Conservation (phyloP, 2,888 invertebrate species). For the Clunio marinus region DNA sequence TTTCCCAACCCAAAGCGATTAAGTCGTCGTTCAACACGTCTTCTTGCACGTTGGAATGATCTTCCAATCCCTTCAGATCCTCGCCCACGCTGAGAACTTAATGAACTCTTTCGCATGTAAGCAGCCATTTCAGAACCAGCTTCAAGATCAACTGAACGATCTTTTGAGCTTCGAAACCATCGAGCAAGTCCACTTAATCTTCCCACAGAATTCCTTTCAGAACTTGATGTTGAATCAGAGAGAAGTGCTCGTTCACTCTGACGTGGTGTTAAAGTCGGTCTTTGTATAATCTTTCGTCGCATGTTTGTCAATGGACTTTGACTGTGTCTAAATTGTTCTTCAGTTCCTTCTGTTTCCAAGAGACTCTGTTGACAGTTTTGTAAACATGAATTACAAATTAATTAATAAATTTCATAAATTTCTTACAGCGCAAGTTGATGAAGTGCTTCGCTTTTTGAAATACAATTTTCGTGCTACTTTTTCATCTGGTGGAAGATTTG, state of each 20-base stretch:
- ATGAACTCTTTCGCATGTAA: slow-evolving; percentile 54
- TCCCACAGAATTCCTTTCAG: slow-evolving; percentile 52
- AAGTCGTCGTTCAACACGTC: slow-evolving; percentile 84
- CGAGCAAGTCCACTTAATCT: slow-evolving; percentile 69
- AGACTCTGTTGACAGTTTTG: slow-evolving; percentile 60
- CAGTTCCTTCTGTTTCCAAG: slow-evolving; percentile 71
- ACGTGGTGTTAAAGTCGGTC: slow-evolving; percentile 69
- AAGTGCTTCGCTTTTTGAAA: slow-evolving; percentile 84
- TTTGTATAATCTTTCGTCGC: slow-evolving; percentile 58
- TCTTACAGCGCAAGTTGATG: slow-evolving; percentile 78
- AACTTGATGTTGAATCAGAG: slow-evolving; percentile 54
- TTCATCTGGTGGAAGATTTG: slow-evolving; percentile 66
- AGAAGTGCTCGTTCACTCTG: slow-evolving; percentile 74
- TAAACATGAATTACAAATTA: too few relatives aligned
- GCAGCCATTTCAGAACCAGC: slow-evolving; percentile 59
- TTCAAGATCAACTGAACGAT: slow-evolving; percentile 54
- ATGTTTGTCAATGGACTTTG: slow-evolving; percentile 75
- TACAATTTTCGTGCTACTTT: slow-evolving; percentile 74
- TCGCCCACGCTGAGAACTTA: slow-evolving; percentile 50
- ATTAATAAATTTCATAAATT: too few relatives aligned
- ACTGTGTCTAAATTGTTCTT: slow-evolving; percentile 67
- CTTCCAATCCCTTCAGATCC: slow-evolving; percentile 56
- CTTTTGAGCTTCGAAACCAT: slow-evolving; percentile 60
- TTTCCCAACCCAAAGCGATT: slow-evolving; percentile 77
- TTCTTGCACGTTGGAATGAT: slow-evolving; percentile 74